Conservation (phyloP, 2,888 invertebrate species). For the Diloba caeruleocephala region DNA sequence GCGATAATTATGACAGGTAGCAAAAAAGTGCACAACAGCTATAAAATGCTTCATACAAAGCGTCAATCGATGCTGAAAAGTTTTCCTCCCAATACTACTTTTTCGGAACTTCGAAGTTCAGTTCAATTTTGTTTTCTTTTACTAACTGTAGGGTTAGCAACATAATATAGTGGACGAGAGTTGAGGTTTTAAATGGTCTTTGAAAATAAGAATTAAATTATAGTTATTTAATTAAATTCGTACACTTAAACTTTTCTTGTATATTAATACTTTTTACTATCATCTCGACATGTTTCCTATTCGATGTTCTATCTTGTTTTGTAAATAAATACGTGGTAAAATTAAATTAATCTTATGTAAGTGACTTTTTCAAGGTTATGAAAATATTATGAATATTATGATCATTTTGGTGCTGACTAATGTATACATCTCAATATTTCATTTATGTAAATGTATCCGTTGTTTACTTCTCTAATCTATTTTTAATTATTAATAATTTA, state of each 20-base stretch:
- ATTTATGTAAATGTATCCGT: constrained; percentile 43
- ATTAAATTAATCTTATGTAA: constrained; percentile 41
- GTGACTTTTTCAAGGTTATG: constrained; percentile 50
- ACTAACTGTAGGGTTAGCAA: constrained; percentile 5
- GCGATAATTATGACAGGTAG: no score
- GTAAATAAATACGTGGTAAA: constrained; percentile 45
- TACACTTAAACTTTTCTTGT: constrained; percentile 34
- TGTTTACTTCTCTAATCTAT: constrained; percentile 48
- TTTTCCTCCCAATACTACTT: constrained; percentile 5
- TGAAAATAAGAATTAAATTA: constrained; percentile 27
- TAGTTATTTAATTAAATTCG: constrained; percentile 26
- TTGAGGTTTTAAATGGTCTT: constrained; percentile 41
- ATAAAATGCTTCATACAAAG: no score
- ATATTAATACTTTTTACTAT: constrained; percentile 21
- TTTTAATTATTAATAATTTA: constrained; percentile 33
- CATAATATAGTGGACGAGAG: constrained; percentile 13
- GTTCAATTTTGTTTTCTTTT: constrained; percentile 9
- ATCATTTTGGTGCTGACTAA: constrained; percentile 56
- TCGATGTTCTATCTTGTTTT: constrained; percentile 36
- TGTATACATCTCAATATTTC: constrained; percentile 48
- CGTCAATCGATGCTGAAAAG: constrained; percentile 10
- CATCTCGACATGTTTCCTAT: constrained; percentile 38
- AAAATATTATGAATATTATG: constrained; percentile 46
- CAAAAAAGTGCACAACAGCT: no score
- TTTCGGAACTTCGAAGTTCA: background rate